These are phyloP conservation scores for Anas georgica DNA, from an alignment of 2,797 vertebrate species.

Conservation along the genomic window DNA sequence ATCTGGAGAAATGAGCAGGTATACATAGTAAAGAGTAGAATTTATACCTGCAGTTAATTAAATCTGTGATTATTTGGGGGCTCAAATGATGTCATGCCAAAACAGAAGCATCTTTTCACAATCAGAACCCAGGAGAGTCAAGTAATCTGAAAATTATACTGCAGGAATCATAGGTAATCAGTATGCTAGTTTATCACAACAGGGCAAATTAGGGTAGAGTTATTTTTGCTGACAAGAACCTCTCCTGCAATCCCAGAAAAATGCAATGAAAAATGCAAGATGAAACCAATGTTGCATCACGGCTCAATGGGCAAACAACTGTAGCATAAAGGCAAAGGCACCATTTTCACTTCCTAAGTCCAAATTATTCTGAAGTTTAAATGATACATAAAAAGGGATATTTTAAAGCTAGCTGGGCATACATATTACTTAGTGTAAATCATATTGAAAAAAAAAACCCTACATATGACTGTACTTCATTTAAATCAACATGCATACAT, in stretches of 20 bases:
- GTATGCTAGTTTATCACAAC: slow-evolving; percentile 45
- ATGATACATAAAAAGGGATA: not conserved
- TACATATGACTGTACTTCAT: not conserved
- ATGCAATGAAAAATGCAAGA: not conserved
- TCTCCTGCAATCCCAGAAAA: slow-evolving; percentile 16
- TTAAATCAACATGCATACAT: not conserved
- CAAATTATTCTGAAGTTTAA: not conserved
- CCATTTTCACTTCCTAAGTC: not conserved
- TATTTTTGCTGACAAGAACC: slow-evolving; percentile 29
- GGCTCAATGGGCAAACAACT: not conserved
- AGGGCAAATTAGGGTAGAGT: slow-evolving; percentile 10
- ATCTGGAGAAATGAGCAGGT: not conserved
- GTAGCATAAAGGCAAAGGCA: not conserved
- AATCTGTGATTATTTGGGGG: not conserved
- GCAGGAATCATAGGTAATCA: slow-evolving; percentile 55
- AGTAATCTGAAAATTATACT: slow-evolving; percentile 51
- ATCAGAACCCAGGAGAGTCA: slow-evolving; percentile 36
- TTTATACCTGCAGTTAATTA: slow-evolving; percentile 18
- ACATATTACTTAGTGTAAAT: not conserved
- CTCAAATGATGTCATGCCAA: slow-evolving; percentile 44
- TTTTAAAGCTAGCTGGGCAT: not conserved
- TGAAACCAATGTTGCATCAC: not conserved
- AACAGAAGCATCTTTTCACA: slow-evolving; percentile 44
- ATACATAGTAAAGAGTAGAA: not conserved
- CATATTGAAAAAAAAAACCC: not conserved